These are phyloP conservation scores for Mormyrus hasselquistii DNA, from an alignment of 2,797 vertebrate genomes.

Conservation along the genomic window DNA sequence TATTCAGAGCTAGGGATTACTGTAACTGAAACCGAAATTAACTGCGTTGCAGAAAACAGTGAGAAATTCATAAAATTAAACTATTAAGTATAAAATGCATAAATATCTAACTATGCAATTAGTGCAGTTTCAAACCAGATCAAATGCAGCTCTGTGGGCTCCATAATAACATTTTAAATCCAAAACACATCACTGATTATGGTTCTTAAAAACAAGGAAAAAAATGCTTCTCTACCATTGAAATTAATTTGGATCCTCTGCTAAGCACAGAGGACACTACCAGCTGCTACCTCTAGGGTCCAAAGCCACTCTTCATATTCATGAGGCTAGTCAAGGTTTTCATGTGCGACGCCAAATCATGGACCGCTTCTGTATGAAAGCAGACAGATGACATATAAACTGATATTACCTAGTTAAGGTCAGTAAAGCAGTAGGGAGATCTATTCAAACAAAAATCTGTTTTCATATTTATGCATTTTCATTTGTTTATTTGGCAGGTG, in stretches of 20 bases:
- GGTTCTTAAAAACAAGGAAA: slow-evolving; percentile 49
- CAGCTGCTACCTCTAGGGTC: slow-evolving; percentile 64
- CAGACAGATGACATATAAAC: neutral
- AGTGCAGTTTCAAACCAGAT: neutral
- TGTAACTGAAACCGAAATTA: neutral
- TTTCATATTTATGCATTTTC: neutral
- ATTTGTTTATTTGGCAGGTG: neutral
- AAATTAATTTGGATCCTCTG: slow-evolving; percentile 64
- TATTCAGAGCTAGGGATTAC: neutral
- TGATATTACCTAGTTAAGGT: neutral
- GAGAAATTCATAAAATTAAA: neutral
- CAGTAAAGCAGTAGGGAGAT: neutral
- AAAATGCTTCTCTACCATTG: slow-evolving; percentile 59
- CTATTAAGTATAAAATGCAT: neutral
- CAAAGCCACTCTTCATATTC: slow-evolving; percentile 52
- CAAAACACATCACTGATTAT: slow-evolving; percentile 56
- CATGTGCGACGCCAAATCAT: slow-evolving; percentile 47
- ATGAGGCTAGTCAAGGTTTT: slow-evolving; percentile 63
- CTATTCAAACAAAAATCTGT: neutral
- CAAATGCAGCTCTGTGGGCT: neutral
- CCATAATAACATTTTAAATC: slow-evolving; percentile 29
- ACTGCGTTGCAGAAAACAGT: neutral
- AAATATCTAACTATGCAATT: neutral
- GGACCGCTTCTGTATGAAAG: neutral
- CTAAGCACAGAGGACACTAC: slow-evolving; percentile 47